Evolutionary conservation across 2,113 vertebrate species (phyloP).

Genomic region (Pionites leucogaster): DNA sequence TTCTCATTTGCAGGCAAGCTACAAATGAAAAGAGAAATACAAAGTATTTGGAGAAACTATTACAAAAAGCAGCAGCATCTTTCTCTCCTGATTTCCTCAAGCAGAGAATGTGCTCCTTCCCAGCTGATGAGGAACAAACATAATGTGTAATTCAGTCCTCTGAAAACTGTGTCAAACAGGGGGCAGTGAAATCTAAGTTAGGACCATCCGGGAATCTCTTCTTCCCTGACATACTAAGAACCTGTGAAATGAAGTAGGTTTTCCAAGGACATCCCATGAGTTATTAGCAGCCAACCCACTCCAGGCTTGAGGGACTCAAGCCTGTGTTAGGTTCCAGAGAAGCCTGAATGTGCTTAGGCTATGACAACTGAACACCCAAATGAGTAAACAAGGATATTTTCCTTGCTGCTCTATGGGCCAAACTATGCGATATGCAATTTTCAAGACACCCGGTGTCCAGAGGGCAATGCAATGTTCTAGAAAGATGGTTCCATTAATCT

Average conservation of each 20-base stretch:
- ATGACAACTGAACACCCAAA: not conserved
- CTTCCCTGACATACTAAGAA: not conserved
- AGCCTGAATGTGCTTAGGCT: not conserved
- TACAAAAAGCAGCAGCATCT: not conserved
- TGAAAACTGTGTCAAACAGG: not conserved
- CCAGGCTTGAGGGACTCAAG: not conserved
- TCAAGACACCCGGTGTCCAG: not conserved
- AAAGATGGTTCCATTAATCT: constrained; percentile 31
- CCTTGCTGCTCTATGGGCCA: not conserved
- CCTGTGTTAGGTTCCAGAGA: not conserved
- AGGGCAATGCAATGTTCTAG: not conserved
- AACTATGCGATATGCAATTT: not conserved
- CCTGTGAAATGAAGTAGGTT: not conserved
- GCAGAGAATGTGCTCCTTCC: not conserved
- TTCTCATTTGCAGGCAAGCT: not conserved
- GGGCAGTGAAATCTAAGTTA: not conserved
- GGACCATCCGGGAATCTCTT: not conserved
- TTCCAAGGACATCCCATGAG: not conserved
- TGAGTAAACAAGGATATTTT: not conserved
- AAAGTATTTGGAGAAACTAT: not conserved
- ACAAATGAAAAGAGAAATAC: not conserved
- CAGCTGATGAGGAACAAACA: not conserved
- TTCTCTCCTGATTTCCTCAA: not conserved
- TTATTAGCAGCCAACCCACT: not conserved
- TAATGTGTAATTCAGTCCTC: not conserved